Evolutionary conservation across 2,797 vertebrate genomes (phyloP).

Genomic region (Oreochromis mossambicus): DNA sequence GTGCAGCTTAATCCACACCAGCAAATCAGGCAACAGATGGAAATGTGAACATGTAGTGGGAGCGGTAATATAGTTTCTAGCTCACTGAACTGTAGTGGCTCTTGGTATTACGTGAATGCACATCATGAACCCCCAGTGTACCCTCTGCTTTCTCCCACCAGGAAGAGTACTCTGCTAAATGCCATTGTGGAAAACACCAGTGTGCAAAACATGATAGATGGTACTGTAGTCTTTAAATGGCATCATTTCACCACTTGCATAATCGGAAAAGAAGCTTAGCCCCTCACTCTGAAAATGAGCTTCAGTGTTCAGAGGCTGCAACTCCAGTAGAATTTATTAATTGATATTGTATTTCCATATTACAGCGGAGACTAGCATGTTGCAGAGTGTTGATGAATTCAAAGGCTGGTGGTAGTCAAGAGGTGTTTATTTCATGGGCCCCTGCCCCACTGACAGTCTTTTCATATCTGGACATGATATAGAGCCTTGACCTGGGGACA

Average conservation of each 20-base stretch:
- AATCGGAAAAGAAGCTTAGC: conserved; percentile 59
- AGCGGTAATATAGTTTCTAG: conserved; percentile 47
- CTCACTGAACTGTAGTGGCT: conserved; percentile 45
- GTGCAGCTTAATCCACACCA: conserved; percentile 31
- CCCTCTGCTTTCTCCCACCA: neutral
- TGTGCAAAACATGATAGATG: conserved; percentile 57
- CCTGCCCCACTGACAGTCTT: conserved; percentile 56
- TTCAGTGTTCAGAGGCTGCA: conserved; percentile 22
- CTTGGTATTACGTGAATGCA: conserved; percentile 10
- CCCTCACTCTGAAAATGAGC: conserved; percentile 54
- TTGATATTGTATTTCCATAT: conserved; percentile 16
- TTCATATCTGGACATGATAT: conserved; percentile 68
- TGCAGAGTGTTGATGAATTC: conserved; percentile 46
- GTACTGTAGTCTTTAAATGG: conserved; percentile 16
- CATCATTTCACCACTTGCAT: conserved; percentile 43
- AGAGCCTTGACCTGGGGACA: conserved; percentile 56
- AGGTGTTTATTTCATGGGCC: conserved; percentile 68
- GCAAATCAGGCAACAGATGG: conserved; percentile 47
- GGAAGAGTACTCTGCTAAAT: neutral
- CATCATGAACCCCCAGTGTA: conserved; percentile 18
- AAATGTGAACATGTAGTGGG: conserved; percentile 35
- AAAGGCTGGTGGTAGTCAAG: conserved; percentile 52
- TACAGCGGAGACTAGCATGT: neutral
- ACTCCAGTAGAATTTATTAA: conserved; percentile 46
- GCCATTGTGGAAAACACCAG: neutral